phyloP scores from a whole-genome alignment of 2,113 vertebrate genomes.

The Grallaria varia region DNA sequence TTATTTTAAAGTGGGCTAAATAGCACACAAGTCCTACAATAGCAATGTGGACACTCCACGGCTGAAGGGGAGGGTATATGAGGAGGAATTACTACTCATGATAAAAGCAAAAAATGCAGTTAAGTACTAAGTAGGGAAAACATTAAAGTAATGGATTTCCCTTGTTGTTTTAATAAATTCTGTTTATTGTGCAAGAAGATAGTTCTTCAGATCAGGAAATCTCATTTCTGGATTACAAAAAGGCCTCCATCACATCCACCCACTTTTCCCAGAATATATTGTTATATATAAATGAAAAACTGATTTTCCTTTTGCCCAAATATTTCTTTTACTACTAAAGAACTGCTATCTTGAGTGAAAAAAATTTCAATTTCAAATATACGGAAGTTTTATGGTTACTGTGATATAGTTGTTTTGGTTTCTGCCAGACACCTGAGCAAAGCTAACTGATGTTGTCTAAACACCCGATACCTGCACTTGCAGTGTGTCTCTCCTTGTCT shows the following conservation, averaged over 20 bases:
- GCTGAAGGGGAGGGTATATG: neutral
- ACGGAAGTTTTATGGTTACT: neutral
- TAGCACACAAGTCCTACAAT: neutral
- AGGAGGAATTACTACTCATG: neutral
- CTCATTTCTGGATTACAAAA: neutral
- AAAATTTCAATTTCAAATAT: neutral
- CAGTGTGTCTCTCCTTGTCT: neutral
- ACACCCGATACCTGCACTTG: neutral
- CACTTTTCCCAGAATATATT: neutral
- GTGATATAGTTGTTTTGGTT: neutral
- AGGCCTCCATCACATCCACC: neutral
- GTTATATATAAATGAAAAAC: neutral
- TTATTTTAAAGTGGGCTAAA: constrained; percentile 1
- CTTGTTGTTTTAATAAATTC: neutral
- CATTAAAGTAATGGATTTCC: neutral
- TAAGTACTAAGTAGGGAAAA: neutral
- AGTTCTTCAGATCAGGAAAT: neutral
- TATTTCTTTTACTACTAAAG: neutral
- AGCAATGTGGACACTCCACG: neutral
- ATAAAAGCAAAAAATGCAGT: neutral
- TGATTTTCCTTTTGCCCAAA: neutral
- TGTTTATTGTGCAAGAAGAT: neutral
- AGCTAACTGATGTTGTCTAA: neutral
- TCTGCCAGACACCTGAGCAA: neutral
- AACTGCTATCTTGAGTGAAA: neutral